These are phyloP conservation scores for Metalampra italica DNA, from an alignment of 2,888 invertebrate genomes.

Conservation along the genomic window DNA sequence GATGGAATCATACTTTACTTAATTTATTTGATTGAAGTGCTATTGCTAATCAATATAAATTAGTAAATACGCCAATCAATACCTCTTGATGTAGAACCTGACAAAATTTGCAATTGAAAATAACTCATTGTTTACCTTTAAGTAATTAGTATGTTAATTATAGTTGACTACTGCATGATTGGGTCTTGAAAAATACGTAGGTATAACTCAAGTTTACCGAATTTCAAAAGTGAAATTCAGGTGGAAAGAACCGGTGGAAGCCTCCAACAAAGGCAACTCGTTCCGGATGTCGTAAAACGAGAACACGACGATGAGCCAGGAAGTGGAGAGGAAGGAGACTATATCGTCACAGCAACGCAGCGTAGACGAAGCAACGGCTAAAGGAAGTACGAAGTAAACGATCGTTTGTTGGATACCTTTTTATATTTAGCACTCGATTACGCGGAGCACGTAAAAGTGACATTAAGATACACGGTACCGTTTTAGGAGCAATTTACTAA, in stretches of 20 bases:
- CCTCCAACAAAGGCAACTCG: slow-evolving; percentile 20
- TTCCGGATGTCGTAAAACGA: slow-evolving; percentile 34
- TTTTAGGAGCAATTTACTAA: slow-evolving; percentile 3
- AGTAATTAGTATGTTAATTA: too few relatives aligned
- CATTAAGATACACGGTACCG: background rate
- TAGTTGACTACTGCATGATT: too few relatives aligned
- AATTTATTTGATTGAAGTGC: too few relatives aligned
- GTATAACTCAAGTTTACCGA: too few relatives aligned
- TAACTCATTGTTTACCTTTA: too few relatives aligned
- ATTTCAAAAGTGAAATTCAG: background rate
- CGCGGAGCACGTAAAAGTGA: slow-evolving; percentile 2
- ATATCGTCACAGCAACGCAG: slow-evolving; percentile 14
- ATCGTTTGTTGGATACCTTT: slow-evolving; percentile 19
- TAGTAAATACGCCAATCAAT: too few relatives aligned
- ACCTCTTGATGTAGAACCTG: too few relatives aligned
- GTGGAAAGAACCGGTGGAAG: slow-evolving; percentile 8
- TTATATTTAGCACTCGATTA: slow-evolving; percentile 2
- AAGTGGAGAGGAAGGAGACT: slow-evolving; percentile 19
- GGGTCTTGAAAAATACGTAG: too few relatives aligned
- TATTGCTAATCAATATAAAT: too few relatives aligned
- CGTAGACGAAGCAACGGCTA: slow-evolving; percentile 14
- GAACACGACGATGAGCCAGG: slow-evolving; percentile 21
- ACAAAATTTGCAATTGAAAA: too few relatives aligned
- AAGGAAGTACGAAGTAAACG: slow-evolving; percentile 16
- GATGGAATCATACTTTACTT: too few relatives aligned